Evolutionary conservation across 2,888 invertebrate genomes (phyloP), one percentile per base, ranked within the genome.

Genomic region (Polymixis flavicincta): DNA sequence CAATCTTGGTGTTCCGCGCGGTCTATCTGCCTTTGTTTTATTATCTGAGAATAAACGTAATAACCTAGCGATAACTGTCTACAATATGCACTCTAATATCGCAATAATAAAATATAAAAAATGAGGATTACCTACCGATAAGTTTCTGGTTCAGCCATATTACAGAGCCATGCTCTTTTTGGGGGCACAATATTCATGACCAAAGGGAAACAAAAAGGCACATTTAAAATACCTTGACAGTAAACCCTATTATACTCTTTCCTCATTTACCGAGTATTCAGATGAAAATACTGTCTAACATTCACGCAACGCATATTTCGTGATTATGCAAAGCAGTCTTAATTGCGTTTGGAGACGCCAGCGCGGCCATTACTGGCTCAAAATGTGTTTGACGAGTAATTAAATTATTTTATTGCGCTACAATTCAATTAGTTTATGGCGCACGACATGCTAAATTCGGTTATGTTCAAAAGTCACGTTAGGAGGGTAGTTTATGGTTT

Each of bases 351-450:
- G 90, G 85, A 88, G 88, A 91, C 89, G 90, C 78, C 86, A 76
- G 83, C 84, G 87, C 89, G 89, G 88, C 91, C 90, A 92, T 93
- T 92, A 90, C 87, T 85, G 90, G 88, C 88, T 92, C 90, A 87
- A 93, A 94, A 94, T 94, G 94, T 94, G 94, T 95, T 94, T 95
- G 94, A 95, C 94, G 94, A 89, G 86, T 93, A 94, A 95, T 95
- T 92, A 89, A 91, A 94, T 95, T 94, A 95, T 93, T 94, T 94
- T 93, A 94, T 94, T 94, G 93, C 92, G 90, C 88, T 85, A 87
- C 90, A 95, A 95, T 95, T 93, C 92, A 93, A 94, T 95, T 93
- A 93, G 84, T 88, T 89, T 88, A 87, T 81, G 84, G 89, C 90
- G 83, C 91, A 89, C 89, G 89, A 83, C 87, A 91, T 88, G 89